phyloP scores from a whole-genome alignment of 2,888 invertebrate genomes.

The Anaspis maculata region DNA sequence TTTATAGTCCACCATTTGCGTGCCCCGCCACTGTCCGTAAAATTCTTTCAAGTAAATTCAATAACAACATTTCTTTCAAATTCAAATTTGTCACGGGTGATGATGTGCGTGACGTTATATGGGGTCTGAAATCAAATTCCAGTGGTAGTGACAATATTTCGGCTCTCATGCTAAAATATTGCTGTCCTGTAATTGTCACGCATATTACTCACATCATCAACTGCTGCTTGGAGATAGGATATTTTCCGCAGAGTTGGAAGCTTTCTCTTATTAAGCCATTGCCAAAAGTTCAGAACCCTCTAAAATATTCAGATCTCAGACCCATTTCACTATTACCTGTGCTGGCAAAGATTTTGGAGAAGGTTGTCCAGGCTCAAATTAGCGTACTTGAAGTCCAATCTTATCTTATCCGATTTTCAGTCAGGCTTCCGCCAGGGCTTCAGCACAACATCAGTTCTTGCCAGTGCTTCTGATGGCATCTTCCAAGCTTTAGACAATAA shows the following conservation, averaged over 20 bases:
- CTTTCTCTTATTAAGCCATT: background rate
- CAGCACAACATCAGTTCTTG: slow-evolving; percentile 5
- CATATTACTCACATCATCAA: background rate
- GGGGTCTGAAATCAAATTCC: background rate
- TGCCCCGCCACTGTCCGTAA: background rate
- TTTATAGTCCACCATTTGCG: background rate
- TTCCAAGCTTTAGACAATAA: slow-evolving; percentile 2
- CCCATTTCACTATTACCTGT: background rate
- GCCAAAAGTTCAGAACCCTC: background rate
- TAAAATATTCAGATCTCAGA: background rate
- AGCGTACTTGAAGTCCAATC: background rate
- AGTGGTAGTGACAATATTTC: background rate
- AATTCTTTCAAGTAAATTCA: background rate
- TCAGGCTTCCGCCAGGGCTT: slow-evolving; percentile 8
- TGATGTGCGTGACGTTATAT: no score
- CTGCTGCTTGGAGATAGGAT: background rate
- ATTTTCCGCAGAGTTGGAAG: background rate
- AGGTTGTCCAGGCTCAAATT: slow-evolving; percentile 5
- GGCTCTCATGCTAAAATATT: background rate
- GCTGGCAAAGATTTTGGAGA: slow-evolving; percentile 5
- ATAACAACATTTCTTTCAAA: background rate
- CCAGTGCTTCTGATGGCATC: slow-evolving; percentile 6
- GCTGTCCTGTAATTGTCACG: background rate
- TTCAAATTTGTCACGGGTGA: background rate
- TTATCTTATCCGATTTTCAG: background rate